Evolutionary conservation across 2,888 invertebrate genomes (phyloP), one percentile per base, ranked within the genome.

Genomic region (Pseudococcus jackbeardsleyi): DNA sequence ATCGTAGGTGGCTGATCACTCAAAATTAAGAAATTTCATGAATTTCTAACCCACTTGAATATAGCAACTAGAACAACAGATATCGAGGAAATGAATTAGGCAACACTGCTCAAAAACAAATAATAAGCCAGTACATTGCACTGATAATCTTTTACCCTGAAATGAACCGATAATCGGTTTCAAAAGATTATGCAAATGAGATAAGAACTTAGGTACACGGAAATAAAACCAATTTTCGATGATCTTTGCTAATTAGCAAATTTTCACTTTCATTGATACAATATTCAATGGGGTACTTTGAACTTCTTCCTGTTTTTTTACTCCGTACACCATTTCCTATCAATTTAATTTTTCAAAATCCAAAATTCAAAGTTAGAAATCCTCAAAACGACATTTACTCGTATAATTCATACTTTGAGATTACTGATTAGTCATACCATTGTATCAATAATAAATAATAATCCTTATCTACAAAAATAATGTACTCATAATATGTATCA

Each of bases 381-480:
- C n/a, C n/a, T 59, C n/a, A n/a, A 5, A 2, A 1, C 15, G 19
- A n/a, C n/a, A n/a, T n/a, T n/a, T n/a, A n/a, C n/a, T n/a, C n/a
- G n/a, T n/a, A n/a, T n/a, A n/a, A n/a, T n/a, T 1, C n/a, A 3
- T 2, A 0, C 12, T n/a, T 59, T 59, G n/a, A 64, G n/a, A 64
- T 64, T 64, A 42, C 22, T 22, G 22, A 64, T 64, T 64, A 64
- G 64, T 64, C 64, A 64, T 64, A 19, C 22, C 22, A 22, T 64
- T 22, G 1, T 64, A 64, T 9, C 22, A 15, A 64, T 22, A 8
- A 59, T 59, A 59, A 64, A 64, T 42, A 42, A 64, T 64, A 64
- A 22, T 22, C 22, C 64, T 64, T 64, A 64, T 64, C 64, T 64
- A 64, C 64, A 22, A 64, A 64, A 64, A 64, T 64, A 64, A 19